Base-by-base conservation (phyloP, 2,888 invertebrate genomes). In the Parnassius glacialis region DNA sequence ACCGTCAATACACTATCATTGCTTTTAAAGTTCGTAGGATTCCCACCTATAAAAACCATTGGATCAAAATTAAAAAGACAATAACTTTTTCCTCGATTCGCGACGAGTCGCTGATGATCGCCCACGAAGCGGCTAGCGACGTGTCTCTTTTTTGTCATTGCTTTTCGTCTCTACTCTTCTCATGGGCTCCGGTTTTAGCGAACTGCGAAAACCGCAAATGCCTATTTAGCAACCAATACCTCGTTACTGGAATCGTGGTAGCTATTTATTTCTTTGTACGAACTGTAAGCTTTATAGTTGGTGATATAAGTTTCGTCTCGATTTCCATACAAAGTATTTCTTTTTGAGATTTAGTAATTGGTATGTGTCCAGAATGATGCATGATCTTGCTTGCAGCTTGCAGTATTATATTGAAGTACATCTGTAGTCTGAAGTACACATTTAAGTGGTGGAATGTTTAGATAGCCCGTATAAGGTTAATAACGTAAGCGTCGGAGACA, bases 401-500 rank as follows among this genome's bases (percentile, higher is more conserved):
- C 20, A 44, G 34, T 34, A 34, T 34, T 5, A 34, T 5, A 34
- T 34, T 34, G 34, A 34, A 7, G 34, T 34, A 3, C 34, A 34
- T 34, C 34, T 34, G 7, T 7, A 44, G 45, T 5, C 11, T 47
- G 7, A 16, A 7, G 11, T 43, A 11, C 67, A 68, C 66, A 68
- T 53, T 55, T 52, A 50, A 50, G 45, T 44, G 13, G 53, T 25
- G 51, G 41, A 50, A 47, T 79, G 75, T 82, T 83, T 81, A 84
- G 80, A 80, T 80, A 84, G 80, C 77, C 79, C 82, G 78, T 84
- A 83, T 83, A 87, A 83, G 87, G 86, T 85, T 89, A 89, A 88
- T 87, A 87, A 81, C 80, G 78, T 81, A 85, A 85, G 82, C 80
- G 82, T 75, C 80, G 77, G 87, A 87, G 90, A 87, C 81, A 82